Base-by-base conservation (phyloP, 2,113 vertebrate species). In the Calidris pugnax region DNA sequence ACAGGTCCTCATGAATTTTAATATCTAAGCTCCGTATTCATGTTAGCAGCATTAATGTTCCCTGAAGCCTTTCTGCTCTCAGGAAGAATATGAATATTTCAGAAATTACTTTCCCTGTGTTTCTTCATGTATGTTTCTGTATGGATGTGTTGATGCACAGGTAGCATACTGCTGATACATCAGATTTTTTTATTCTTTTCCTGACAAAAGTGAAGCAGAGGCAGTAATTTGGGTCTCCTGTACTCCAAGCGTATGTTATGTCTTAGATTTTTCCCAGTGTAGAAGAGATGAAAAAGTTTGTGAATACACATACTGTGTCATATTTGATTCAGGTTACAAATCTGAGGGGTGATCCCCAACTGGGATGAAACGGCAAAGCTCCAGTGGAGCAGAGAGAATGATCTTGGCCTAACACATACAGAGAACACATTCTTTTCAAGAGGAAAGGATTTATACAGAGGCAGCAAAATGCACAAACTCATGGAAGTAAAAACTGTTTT, bases 1-100 rank as follows among this genome's bases (percentile, higher is more conserved):
- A 98, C 97, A 98, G 89, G 86, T 95, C 92, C 93, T 98, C 87
- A 98, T 98, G 98, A 98, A 98, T 98, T 98, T 98, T 98, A 98
- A 98, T 98, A 94, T 74, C 39, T 72, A 59, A 85, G 86, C 86
- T 98, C 86, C 90, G 96, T 97, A 98, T 98, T 98, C 92, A 96
- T 98, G 90, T 90, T 95, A 96, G 79, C 14, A 93, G 78, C 84
- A 94, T 93, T 93, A 92, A 90, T 95, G 90, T 89, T 95, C 94
- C 89, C 73, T 89, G 85, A 87, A 77, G 84, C 4, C 6, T 89
- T 93, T 85, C 86, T 94, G 82, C 89, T 60, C 45, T 63, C 48
- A 75, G 74, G 78, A 96, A 84, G 14, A 73, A 55, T 87, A 95
- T 51, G 91, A 85, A 95, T 97, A 77, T 85, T 85, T 94, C 83